Base-by-base conservation (phyloP, 2,113 vertebrate genomes). In the Thomomys bottae region DNA sequence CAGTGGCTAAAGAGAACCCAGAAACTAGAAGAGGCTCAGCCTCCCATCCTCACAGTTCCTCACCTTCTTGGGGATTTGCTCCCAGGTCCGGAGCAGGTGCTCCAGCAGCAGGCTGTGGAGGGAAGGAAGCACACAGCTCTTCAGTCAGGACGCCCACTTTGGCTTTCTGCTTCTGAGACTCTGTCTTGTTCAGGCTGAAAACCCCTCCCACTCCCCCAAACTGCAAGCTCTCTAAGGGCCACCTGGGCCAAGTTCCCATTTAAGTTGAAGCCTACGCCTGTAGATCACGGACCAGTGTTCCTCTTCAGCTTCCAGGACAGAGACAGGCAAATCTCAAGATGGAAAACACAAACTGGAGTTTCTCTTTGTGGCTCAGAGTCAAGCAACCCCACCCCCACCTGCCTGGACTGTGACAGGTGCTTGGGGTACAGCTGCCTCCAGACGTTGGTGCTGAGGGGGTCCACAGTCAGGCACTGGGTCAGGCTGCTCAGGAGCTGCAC, bases 341-440 rank as follows among this genome's bases (percentile, higher is more conserved):
- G 34, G 61, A 26, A 68, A 63, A 38, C 24, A 26, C 3, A 20
- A 42, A 36, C 24, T 23, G 73, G 45, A 66, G 49, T 57, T 45
- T 78, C 57, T 79, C 17, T 73, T 57, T 82, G 49, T 63, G 38
- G 0, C 32, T 7, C 2, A 49, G 73, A 32, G 1, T 49, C 0
- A 0, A 61, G 64, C 3, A 2, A 42, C 2, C 81, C 92, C 9
- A 38, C 34, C 88, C 54, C 24, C 3, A 94, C 97, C 5, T 79
- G 99, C 99, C 99, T 99, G 95, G 99, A 99, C 96, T 99, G 99
- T 2, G 98, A 91, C 8, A 99, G 97, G 91, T 99, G 99, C 94
- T 99, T 99, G 36, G 98, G 98, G 94, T 99, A 99, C 12, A 99
- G 98, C 96, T 99, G 99, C 94, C 98, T 98, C 99, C 99, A 99